Percentiles rank a stretch among this genome's conserved stretches.
Conservation (phyloP, 2,888 invertebrate genomes). For the Parnassius glacialis region DNA sequence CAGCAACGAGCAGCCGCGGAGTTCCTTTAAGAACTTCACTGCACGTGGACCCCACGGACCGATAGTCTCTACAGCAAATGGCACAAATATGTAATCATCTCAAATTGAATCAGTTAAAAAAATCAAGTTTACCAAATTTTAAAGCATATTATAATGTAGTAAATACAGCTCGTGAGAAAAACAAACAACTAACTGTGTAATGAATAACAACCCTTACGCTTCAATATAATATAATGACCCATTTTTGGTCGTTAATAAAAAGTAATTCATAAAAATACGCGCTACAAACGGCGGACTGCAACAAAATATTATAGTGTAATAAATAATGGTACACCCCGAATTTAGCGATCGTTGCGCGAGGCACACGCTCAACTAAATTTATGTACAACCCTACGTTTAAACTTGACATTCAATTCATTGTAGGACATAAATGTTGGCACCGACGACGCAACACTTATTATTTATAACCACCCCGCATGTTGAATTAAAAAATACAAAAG, state of each 20-base stretch:
- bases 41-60: no score
- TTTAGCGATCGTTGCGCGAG: slow-evolving; percentile 65
- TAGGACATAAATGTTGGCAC: slow-evolving; percentile 59
- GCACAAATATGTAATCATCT: no score
- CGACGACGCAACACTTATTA: slow-evolving; percentile 46
- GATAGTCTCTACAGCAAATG: no score
- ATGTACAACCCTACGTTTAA: slow-evolving; percentile 74
- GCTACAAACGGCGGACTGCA: slow-evolving; percentile 71
- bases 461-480: slow-evolving; percentile 76
- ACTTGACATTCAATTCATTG: slow-evolving; percentile 74
- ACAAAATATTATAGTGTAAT: slow-evolving; percentile 77
- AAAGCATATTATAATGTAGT: slow-evolving; percentile 7
- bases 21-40: no score
- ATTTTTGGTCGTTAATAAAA: slow-evolving; percentile 69
- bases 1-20: no score
- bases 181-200: slow-evolving; percentile 63
- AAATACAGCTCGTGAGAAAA: slow-evolving; percentile 64
- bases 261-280: slow-evolving; percentile 64
- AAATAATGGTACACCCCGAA: slow-evolving; percentile 79
- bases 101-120: not conserved
- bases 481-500: slow-evolving; percentile 68
- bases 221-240: slow-evolving; percentile 71
- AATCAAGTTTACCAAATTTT: not conserved
- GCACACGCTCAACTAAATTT: slow-evolving; percentile 62
- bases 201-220: slow-evolving; percentile 66